phyloP scores from a whole-genome alignment of 2,113 vertebrate species.

The Ramphastos sulfuratus region DNA sequence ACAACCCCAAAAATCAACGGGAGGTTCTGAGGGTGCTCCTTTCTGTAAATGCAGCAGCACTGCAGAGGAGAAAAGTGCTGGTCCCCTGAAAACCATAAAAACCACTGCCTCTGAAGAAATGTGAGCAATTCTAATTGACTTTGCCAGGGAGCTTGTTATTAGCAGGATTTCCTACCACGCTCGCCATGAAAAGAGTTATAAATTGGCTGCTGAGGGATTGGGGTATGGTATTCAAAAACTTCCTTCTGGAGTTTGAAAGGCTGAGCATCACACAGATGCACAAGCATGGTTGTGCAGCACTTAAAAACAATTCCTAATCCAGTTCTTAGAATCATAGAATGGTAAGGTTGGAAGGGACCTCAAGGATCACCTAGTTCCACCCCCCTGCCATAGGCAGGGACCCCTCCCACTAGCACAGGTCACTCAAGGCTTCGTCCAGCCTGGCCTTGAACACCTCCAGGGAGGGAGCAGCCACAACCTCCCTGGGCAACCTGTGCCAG shows the following conservation, averaged over 20 bases:
- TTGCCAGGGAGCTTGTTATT: conserved; percentile 30
- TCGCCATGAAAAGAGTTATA: neutral
- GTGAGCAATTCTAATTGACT: conserved; percentile 18
- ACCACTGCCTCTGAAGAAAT: neutral
- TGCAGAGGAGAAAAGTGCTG: neutral
- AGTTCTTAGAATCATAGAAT: neutral
- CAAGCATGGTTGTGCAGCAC: neutral
- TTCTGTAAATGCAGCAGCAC: neutral
- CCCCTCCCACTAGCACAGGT: too few relatives aligned
- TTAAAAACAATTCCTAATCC: neutral
- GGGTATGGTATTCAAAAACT: neutral
- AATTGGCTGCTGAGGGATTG: conserved; percentile 13
- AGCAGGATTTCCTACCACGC: conserved; percentile 29
- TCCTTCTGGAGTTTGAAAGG: neutral
- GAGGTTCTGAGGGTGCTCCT: neutral
- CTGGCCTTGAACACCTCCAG: too few relatives aligned
- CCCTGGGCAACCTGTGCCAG: too few relatives aligned
- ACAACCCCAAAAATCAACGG: neutral
- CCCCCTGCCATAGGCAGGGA: too few relatives aligned
- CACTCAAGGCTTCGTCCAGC: too few relatives aligned
- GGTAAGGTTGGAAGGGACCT: too few relatives aligned
- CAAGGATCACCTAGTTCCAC: too few relatives aligned
- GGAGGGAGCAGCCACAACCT: too few relatives aligned
- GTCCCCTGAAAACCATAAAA: conserved; percentile 38
- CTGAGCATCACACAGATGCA: neutral